These are phyloP conservation scores for Peromyscus polionotus DNA, from an alignment of 2,113 vertebrate genomes.

Conservation along the genomic window DNA sequence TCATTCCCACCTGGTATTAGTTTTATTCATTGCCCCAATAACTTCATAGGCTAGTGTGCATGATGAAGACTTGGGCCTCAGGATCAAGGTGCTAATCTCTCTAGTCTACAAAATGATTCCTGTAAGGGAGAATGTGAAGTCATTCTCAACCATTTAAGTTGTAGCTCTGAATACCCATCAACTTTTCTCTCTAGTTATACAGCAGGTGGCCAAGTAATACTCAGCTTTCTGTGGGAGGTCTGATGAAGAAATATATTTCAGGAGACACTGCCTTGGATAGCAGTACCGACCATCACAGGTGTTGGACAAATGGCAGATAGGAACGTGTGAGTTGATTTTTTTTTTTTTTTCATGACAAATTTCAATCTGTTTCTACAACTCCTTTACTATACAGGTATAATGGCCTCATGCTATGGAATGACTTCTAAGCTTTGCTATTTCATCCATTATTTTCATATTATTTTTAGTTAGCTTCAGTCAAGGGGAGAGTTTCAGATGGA, in stretches of 20 bases:
- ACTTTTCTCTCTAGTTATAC: background rate
- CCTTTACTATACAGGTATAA: background rate
- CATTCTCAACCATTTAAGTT: background rate
- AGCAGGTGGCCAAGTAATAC: background rate
- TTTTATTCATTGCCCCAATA: slow-evolving; percentile 8
- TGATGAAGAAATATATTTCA: background rate
- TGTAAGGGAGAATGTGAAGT: background rate
- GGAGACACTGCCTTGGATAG: background rate
- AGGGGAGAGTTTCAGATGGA: background rate
- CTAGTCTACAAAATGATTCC: background rate
- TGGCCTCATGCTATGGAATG: background rate
- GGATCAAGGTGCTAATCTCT: background rate
- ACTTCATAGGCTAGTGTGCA: background rate
- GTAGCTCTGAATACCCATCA: background rate
- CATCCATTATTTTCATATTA: background rate
- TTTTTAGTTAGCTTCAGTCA: background rate
- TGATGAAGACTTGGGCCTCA: background rate
- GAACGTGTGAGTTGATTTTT: background rate
- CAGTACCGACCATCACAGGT: background rate
- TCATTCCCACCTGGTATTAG: slow-evolving; percentile 17
- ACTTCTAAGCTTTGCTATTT: background rate
- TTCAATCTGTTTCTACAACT: background rate
- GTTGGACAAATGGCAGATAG: background rate
- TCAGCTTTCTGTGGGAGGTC: background rate
- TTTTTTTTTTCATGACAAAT: background rate